Evolutionary conservation across 2,888 invertebrate species (phyloP).

Genomic region (Lycia hirtaria): DNA sequence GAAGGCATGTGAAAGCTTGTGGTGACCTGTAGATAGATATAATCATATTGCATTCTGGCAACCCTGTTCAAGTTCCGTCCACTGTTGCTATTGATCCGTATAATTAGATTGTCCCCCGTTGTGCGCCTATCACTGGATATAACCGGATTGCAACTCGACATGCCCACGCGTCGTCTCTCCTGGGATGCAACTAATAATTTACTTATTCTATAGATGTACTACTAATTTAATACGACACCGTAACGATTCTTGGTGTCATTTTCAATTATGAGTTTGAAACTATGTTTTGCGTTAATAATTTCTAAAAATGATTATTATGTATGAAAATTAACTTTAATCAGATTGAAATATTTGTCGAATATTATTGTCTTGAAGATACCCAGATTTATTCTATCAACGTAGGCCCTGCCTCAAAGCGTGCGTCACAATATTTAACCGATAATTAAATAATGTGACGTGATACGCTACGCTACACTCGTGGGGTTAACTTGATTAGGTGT

Average conservation of each 20-base stretch:
- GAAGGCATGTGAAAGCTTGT: too few relatives aligned
- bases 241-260: conserved; percentile 15
- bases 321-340: too few relatives aligned
- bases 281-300: background rate
- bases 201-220: conserved; percentile 59
- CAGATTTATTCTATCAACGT: too few relatives aligned
- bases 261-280: background rate
- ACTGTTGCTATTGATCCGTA: conserved; percentile 49
- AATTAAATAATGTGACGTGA: too few relatives aligned
- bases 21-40: background rate
- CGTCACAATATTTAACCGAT: too few relatives aligned
- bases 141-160: conserved; percentile 71
- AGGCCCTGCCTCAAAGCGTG: too few relatives aligned
- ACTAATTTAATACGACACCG: conserved; percentile 56
- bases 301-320: too few relatives aligned
- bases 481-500: too few relatives aligned
- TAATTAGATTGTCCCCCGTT: conserved; percentile 74
- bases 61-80: background rate
- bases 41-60: background rate
- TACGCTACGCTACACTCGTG: too few relatives aligned
- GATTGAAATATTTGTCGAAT: too few relatives aligned
- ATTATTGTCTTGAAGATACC: too few relatives aligned
- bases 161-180: conserved; percentile 60
- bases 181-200: conserved; percentile 52
- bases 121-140: conserved; percentile 73